Evolutionary conservation across 2,888 invertebrate genomes (phyloP).

Genomic region (Aphelenchoides bicaudatus): DNA sequence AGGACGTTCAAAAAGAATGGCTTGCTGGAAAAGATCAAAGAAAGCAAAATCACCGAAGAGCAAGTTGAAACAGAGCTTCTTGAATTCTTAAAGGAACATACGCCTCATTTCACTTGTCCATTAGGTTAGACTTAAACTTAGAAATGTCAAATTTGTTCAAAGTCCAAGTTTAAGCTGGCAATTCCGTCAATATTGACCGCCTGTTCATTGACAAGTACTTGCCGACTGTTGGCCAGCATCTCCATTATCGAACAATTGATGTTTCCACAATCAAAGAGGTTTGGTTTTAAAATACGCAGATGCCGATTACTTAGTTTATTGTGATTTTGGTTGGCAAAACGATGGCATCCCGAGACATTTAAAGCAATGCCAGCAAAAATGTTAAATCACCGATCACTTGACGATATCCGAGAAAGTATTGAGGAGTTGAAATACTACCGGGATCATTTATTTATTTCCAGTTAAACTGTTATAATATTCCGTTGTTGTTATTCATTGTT

Average conservation of each 20-base stretch:
- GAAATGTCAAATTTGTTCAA: too few relatives aligned
- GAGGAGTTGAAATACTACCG: constrained; percentile 78
- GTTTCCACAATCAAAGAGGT: constrained; percentile 85
- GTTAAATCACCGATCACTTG: constrained; percentile 64
- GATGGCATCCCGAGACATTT: constrained; percentile 70
- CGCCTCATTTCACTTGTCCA: constrained; percentile 61
- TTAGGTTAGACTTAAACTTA: too few relatives aligned
- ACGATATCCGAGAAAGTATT: constrained; percentile 82
- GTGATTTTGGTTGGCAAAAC: constrained; percentile 37
- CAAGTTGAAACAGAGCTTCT: constrained; percentile 73
- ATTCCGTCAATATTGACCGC: constrained; percentile 69
- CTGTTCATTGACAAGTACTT: constrained; percentile 77
- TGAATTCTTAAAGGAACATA: constrained; percentile 71
- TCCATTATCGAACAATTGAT: constrained; percentile 89
- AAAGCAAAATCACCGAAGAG: constrained; percentile 69
- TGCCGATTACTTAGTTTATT: neutral
- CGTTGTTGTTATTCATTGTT: neutral
- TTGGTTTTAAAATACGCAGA: constrained; percentile 1
- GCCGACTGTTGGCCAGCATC: constrained; percentile 73
- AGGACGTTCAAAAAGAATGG: constrained; percentile 80
- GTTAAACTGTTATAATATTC: neutral
- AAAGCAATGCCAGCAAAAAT: constrained; percentile 58
- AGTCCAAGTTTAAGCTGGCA: too few relatives aligned
- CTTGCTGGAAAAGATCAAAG: constrained; percentile 71
- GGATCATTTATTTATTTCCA: constrained; percentile 65